These are phyloP conservation scores for Myzus persicae DNA, from an alignment of 1,140 invertebrate genomes.

Conservation along the genomic window DNA sequence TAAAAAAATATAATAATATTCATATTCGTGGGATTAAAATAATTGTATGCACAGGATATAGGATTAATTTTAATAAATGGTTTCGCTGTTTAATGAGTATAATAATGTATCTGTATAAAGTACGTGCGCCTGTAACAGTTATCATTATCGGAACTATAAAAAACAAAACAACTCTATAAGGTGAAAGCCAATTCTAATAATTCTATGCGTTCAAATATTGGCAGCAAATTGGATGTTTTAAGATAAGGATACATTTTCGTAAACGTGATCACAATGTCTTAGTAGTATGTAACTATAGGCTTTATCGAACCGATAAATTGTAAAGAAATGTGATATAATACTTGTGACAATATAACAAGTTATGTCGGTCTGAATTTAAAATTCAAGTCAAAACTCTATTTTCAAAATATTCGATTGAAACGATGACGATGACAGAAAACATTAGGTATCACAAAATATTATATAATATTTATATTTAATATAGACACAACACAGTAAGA, in stretches of 20 bases:
- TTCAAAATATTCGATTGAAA: not conserved
- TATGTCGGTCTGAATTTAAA: not conserved
- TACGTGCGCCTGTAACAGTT: not conserved
- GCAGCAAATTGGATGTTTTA: not conserved
- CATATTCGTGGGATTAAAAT: not conserved
- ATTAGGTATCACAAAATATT: not conserved
- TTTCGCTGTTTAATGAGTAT: not conserved
- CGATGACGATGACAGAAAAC: not conserved
- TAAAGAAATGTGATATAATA: not conserved
- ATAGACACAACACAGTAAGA: not conserved
- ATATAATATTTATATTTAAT: not conserved
- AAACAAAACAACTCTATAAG: not conserved
- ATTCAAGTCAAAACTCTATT: not conserved
- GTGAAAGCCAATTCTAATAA: conserved; percentile 1
- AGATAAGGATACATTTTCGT: not conserved
- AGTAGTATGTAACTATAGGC: not conserved
- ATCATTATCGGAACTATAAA: not conserved
- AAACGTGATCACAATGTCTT: not conserved
- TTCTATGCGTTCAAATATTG: conserved; percentile 10
- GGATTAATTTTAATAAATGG: not conserved
- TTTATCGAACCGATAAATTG: not conserved
- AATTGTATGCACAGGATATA: not conserved
- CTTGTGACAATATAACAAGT: not conserved
- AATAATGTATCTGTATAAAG: not conserved
- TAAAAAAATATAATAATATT: not conserved